Evolutionary conservation across 2,797 vertebrate species (phyloP), one percentile per base, ranked within the genome.

Genomic region (Mus minutoides): DNA sequence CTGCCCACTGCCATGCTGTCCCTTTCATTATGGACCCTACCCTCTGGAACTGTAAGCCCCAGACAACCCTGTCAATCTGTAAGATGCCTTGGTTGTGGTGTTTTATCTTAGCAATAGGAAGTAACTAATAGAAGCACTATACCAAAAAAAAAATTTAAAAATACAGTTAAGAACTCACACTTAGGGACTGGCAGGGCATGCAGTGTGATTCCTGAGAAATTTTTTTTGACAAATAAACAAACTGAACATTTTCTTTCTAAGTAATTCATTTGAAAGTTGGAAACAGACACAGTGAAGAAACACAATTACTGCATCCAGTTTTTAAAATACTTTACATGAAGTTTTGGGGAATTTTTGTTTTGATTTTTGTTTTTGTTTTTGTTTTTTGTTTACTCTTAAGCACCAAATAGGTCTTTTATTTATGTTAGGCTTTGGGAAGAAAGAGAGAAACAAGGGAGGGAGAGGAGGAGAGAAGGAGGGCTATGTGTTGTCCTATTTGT

Each of bases 211-310:
- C 43, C 29, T 21, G 2, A 86, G 7, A 43, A 6, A 93, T 75
- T 21, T 71, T 88, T 95, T 94, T 76, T 77, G 80, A 46, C 93
- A 19, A 90, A n/a, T 88, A 94, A 95, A 83, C 22, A 84, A 46
- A 34, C 43, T 52, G 11, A 64, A 71, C 12, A 54, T 52, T 71
- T 71, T 94, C 56, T 91, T 69, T 92, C 62, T 91, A 64, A 96
- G 40, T 93, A 79, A 92, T 88, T 88, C 29, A 67, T 49, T 49
- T 85, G 29, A 67, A 85, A 67, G 19, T 49, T 93, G 21, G 80
- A 54, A 67, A n/a, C 49, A 46, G 46, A 73, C 88, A 67, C 78
- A 91, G 58, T 77, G 43, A 77, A 71, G 17, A 84, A 77, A 43
- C 67, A 91, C 8, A 58, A 67, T 96, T 76, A 93, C 49, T 88